Base-by-base conservation (phyloP, 2,113 vertebrate genomes). In the Toxostoma redivivum region DNA sequence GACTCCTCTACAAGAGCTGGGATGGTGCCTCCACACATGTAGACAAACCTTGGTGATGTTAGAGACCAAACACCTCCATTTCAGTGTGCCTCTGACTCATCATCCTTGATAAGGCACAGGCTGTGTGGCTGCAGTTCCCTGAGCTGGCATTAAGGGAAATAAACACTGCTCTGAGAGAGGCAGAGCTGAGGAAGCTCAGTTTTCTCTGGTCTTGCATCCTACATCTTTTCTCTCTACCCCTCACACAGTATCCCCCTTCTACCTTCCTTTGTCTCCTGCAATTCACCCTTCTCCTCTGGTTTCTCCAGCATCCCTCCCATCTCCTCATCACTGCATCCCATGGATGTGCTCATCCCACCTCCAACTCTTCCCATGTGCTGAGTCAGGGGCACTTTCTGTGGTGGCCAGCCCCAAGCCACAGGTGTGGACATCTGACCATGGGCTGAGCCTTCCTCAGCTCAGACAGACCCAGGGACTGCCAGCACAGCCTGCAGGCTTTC, bases 71-170 rank as follows among this genome's bases (percentile, higher is more conserved):
- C 53, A 81, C 7, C 53, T 96, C 56, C 47, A 28, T 73, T 90
- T 86, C 31, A 54, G 73, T 78, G 35, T 3, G 6, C 35, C 30
- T 89, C 57, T 88, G 88, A 92, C 76, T 86, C 88, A 93, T 45
- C 67, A 45, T 14, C 86, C 91, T 66, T 54, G 40, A 27, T 35
- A 40, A 94, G 56, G 71, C 42, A 77, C 62, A 58, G 69, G 54
- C 69, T 84, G 77, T 23, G 51, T 62, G 82, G 65, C 74, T 88
- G 58, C 53, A 79, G 88, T 9, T 91, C 87, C 57, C 88, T 65
- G 81, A 72, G 57, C 66, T 93, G 73, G 48, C 42, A 72, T 57
- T 21, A 86, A 73, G 37, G 62, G 76, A 92, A 93, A 80, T 45
- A 79, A 93, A 93, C 65, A 53, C 42, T 74, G 28, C 28, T 88